These are phyloP conservation scores for Lophius piscatorius DNA, from an alignment of 2,113 vertebrate species.

Conservation along the genomic window DNA sequence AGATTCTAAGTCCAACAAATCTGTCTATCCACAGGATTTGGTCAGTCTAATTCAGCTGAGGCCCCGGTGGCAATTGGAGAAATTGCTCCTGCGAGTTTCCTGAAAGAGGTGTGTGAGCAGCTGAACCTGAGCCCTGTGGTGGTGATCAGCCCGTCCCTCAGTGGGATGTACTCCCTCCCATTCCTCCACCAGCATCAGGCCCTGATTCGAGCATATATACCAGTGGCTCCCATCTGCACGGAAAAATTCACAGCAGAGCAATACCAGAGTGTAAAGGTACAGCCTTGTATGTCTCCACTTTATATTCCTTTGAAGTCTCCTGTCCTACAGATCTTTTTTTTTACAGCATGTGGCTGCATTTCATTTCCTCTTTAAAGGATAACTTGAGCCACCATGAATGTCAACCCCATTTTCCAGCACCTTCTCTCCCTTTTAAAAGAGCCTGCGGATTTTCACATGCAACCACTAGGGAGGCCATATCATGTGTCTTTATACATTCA, in stretches of 20 bases:
- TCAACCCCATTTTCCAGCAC: slow-evolving; percentile 18
- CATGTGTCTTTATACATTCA: slow-evolving; percentile 9
- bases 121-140: slow-evolving; percentile 83
- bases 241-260: slow-evolving; percentile 86
- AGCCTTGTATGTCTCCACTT: slow-evolving; percentile 3
- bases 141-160: slow-evolving; percentile 93
- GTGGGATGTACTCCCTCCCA: slow-evolving; percentile 96
- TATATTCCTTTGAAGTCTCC: slow-evolving; percentile 1
- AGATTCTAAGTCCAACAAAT: too few species aligned
- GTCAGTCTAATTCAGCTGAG: slow-evolving; percentile 82
- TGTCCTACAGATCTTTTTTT: background rate
- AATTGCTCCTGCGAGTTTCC: slow-evolving; percentile 83
- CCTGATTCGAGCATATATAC: slow-evolving; percentile 87
- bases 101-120: slow-evolving; percentile 83
- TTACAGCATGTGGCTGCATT: too few species aligned
- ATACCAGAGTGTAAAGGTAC: slow-evolving; percentile 88
- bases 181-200: slow-evolving; percentile 85
- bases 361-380: slow-evolving; percentile 1
- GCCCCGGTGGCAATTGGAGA: slow-evolving; percentile 84
- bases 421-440: slow-evolving; percentile 7
- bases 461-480: background rate
- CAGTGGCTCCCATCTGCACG: slow-evolving; percentile 95
- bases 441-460: slow-evolving; percentile 1
- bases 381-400: slow-evolving; percentile 34
- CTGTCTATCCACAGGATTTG: slow-evolving; percentile 85